Evolutionary conservation across 2,888 invertebrate genomes (phyloP).

Genomic region (Creontiades dilutus): DNA sequence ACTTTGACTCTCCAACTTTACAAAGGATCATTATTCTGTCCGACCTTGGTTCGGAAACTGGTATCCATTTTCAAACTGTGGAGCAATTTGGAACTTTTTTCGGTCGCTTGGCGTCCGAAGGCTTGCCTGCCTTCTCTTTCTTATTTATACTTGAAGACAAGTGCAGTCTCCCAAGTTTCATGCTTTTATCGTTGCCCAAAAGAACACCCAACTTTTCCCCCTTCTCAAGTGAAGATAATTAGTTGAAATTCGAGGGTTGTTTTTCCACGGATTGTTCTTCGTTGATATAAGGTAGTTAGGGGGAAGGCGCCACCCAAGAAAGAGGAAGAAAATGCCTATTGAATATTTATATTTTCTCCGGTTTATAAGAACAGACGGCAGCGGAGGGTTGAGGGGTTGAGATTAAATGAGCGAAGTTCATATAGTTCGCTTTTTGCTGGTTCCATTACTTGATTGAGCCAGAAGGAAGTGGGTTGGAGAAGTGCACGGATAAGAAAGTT

Average conservation of each 20-base stretch:
- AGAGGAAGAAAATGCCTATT: conserved; percentile 56
- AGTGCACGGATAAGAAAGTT: conserved; percentile 55
- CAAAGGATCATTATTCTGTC: neutral
- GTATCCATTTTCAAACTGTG: neutral
- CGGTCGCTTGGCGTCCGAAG: neutral
- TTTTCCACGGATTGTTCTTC: conserved; percentile 52
- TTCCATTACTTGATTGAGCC: conserved; percentile 63
- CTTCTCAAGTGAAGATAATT: conserved; percentile 50
- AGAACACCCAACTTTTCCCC: neutral
- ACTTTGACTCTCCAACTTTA: too few species aligned
- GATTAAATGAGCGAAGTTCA: conserved; percentile 62
- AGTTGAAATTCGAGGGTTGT: conserved; percentile 63
- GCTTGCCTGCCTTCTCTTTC: neutral
- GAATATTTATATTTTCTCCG: conserved; percentile 60
- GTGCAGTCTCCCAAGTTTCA: conserved; percentile 52
- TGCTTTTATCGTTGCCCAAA: conserved; percentile 21
- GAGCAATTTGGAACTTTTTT: neutral
- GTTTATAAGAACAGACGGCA: neutral
- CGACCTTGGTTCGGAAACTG: neutral
- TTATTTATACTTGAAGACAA: conserved; percentile 24
- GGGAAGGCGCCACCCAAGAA: conserved; percentile 46
- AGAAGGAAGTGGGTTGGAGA: conserved; percentile 21
- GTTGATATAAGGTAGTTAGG: conserved; percentile 52
- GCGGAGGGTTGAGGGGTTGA: neutral
- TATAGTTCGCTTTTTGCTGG: conserved; percentile 65